A percentile compares a stretch with the other conserved stretches of the same genome.
These are phyloP conservation scores for Liasis olivaceus DNA, from an alignment of 2,797 vertebrate species.

Conservation along the genomic window DNA sequence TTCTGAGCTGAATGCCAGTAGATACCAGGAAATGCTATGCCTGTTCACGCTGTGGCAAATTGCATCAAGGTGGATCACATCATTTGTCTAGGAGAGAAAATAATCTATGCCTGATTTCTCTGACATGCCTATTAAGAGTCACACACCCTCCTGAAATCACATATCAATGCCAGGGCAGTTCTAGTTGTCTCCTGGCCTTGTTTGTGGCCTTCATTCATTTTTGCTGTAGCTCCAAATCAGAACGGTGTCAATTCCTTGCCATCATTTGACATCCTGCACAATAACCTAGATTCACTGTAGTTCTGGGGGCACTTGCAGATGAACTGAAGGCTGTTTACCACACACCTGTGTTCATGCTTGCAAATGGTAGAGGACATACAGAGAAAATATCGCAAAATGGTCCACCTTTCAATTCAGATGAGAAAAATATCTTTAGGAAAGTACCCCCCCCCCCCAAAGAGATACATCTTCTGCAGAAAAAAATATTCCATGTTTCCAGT, in stretches of 20 bases:
- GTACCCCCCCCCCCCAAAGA: neutral
- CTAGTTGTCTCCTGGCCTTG: neutral
- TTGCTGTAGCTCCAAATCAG: neutral
- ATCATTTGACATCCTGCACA: neutral
- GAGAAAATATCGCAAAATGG: neutral
- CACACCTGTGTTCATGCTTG: neutral
- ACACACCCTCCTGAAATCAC: neutral
- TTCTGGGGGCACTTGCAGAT: neutral
- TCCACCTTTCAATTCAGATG: neutral
- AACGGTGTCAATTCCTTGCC: neutral
- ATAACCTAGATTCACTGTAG: neutral
- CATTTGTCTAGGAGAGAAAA: neutral
- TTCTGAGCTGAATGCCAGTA: neutral
- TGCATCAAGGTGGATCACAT: neutral
- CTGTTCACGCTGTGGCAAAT: neutral
- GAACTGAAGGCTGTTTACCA: neutral
- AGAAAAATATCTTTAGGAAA: neutral
- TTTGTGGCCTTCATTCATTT: neutral
- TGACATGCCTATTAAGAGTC: neutral
- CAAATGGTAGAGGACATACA: neutral
- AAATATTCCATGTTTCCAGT: neutral
- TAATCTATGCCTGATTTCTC: neutral
- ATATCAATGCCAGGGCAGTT: neutral
- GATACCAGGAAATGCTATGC: neutral
- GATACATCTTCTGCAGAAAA: neutral